Evolutionary conservation across 2,888 invertebrate species (phyloP), one percentile per base, ranked within the genome.

Genomic region (Erannis defoliaria): DNA sequence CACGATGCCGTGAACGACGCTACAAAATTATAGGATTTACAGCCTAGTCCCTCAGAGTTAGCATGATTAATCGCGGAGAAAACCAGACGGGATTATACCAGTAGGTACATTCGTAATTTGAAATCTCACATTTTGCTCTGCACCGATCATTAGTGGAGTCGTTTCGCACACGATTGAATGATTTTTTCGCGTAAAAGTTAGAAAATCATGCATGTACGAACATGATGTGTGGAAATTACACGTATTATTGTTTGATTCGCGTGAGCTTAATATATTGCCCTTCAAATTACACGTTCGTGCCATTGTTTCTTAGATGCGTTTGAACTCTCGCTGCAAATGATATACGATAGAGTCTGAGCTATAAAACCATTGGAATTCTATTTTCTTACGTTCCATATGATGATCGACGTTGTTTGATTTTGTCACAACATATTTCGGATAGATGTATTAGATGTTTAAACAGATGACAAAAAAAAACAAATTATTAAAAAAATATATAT

Each of bases 21-120:
- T 74, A 73, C 76, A 72, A 88, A 85, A 91, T 91, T 90, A 91
- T 89, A 90, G 90, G 84, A 86, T 82, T 90, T 88, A 89, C 72
- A 77, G 70, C 73, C 76, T 69, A 76, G 81, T 81, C 87, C 80
- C 84, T 88, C 86, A 86, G 85, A 82, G 85, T 85, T 80, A 84
- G 85, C 85, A 86, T 89, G 89, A 89, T 90, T 89, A 89, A 90
- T 89, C 84, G 86, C 73, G 76, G 85, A 86, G 89, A 90, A 90
- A 90, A 86, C 85, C 78, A 81, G 81, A 71, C 75, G 69, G 78
- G 77, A 85, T 86, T 85, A 83, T 83, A 84, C n/a, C n/a, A n/a
- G n/a, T n/a, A n/a, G n/a, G n/a, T n/a, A n/a, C 81, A 77, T 86
- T 83, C 68, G 83, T 82, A 77, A 79, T 81, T 80, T 78, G 74